These are phyloP conservation scores for Porites evermanni DNA, from an alignment of 92 coral and sea anemone genomes.

Conservation along the genomic window DNA sequence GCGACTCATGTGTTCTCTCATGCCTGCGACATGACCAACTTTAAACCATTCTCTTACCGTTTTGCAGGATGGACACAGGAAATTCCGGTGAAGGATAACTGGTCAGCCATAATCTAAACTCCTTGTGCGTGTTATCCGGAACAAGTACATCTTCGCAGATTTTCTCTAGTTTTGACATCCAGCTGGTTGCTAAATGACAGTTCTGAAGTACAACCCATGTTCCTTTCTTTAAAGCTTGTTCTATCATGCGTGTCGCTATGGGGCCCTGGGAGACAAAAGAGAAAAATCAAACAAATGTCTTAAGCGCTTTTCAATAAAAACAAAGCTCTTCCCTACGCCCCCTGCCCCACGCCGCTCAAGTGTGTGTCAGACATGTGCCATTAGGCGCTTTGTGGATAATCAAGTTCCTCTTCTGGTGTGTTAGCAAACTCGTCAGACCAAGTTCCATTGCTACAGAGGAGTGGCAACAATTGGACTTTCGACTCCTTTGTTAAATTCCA, in stretches of 20 bases:
- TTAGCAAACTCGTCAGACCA: too few species aligned
- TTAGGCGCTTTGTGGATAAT: too few species aligned
- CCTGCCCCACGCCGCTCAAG: too few species aligned
- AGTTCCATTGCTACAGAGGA: too few species aligned
- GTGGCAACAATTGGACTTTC: too few species aligned
- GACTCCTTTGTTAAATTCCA: too few species aligned
- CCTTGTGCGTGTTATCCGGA: slow-evolving; percentile 90
- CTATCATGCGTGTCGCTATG: slow-evolving; percentile 97
- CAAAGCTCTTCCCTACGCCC: too few species aligned
- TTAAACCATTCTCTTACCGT: slow-evolving; percentile 63
- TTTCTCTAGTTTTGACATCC: slow-evolving; percentile 98
- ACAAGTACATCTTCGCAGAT: slow-evolving; percentile 95
- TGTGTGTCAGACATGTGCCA: too few species aligned
- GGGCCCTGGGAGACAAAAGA: slow-evolving; percentile 75
- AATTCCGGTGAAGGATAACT: slow-evolving; percentile 99
- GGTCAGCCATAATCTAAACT: slow-evolving; percentile 95
- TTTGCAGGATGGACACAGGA: slow-evolving; percentile 96
- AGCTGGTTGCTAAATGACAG: slow-evolving; percentile 98
- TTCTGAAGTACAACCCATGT: slow-evolving; percentile 99
- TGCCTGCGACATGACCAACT: too few species aligned
- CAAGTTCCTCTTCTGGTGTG: too few species aligned
- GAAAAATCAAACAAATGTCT: not conserved
- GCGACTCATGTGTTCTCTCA: too few species aligned
- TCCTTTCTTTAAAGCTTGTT: slow-evolving; percentile 92
- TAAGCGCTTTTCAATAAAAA: not conserved